Percentiles rank a stretch among this genome's conserved stretches.
Evolutionary conservation across 1,140 invertebrate genomes (phyloP).

Genomic region (Zaprionus capensis): DNA sequence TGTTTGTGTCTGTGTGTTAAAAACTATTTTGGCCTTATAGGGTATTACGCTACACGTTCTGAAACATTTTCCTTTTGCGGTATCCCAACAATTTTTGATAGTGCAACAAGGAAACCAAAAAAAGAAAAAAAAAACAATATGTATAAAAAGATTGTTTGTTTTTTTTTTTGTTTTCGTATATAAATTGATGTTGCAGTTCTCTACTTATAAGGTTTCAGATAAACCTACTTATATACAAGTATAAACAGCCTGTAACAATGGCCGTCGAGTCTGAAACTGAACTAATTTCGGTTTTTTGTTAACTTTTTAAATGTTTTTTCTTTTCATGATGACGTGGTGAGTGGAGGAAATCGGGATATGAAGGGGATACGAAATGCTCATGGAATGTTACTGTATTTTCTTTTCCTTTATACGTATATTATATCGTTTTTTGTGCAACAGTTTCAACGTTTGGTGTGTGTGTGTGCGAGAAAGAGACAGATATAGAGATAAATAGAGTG

Average conservation of each 20-base stretch:
- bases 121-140: conserved; percentile 11
- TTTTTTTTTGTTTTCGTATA: conserved; percentile 12
- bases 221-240: conserved; percentile 48
- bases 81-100: conserved; percentile 26
- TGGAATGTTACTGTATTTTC: conserved; percentile 21
- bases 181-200: conserved; percentile 40
- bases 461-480: conserved; percentile 1
- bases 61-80: conserved; percentile 48
- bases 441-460: conserved; percentile 4
- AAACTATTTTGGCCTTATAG: conserved; percentile 78
- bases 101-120: conserved; percentile 23
- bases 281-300: conserved; percentile 45
- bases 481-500: background rate
- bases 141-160: conserved; percentile 13
- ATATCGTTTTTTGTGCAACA: conserved; percentile 23
- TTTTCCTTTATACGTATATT: conserved; percentile 16
- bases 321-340: conserved; percentile 6
- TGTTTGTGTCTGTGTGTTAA: conserved; percentile 45
- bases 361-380: background rate
- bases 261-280: conserved; percentile 31
- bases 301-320: conserved; percentile 25
- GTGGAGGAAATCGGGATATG: background rate
- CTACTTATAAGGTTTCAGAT: conserved; percentile 37
- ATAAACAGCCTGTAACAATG: conserved; percentile 38
- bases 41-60: conserved; percentile 62